Evolutionary conservation across 2,113 vertebrate species (phyloP), one percentile per base, ranked within the genome.

Genomic region (Odocoileus hemionus): DNA sequence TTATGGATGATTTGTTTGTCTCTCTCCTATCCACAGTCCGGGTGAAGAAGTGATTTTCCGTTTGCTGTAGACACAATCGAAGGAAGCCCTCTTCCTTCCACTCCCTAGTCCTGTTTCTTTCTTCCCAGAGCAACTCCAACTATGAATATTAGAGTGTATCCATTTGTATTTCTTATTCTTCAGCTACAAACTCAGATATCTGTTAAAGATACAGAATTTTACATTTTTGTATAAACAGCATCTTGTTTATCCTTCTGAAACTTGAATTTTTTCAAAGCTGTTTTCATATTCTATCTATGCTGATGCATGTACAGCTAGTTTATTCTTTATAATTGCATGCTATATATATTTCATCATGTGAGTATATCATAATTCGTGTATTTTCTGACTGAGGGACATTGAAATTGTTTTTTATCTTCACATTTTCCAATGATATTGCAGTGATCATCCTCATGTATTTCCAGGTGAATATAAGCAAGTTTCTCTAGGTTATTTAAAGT

Each of bases 401-500:
- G 15, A 87, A 7, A 7, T 45, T 26, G 54, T 95, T 88, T 90
- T 39, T 54, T 54, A 78, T 70, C 74, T 80, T 94, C 39, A 36
- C 39, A 80, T 23, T 92, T 94, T 83, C 13, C 67, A 50, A 86
- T 88, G 82, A 30, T 47, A 23, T 21, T 45, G 33, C 39, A 61
- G 9, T 43, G 45, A 79, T 13, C 23, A 79, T 55, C 33, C 54
- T 85, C 33, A 21, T 45, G 15, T 54, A 30, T 85, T 94, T 89
- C 39, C 25, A 89, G 47, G 54, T 94, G 47, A 87, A 64, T 80
- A 47, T 57, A 86, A 67, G 52, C 3, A 58, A 70, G n/a, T 85
- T 92, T 64, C 12, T 50, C 39, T 84, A 39, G 50, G 39, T 33
- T 91, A 60, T 64, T 90, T 89, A 95, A 93, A 88, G 16, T 76